These are phyloP conservation scores for Pantherophis guttatus DNA, from an alignment of 2,113 vertebrate genomes.

Conservation along the genomic window DNA sequence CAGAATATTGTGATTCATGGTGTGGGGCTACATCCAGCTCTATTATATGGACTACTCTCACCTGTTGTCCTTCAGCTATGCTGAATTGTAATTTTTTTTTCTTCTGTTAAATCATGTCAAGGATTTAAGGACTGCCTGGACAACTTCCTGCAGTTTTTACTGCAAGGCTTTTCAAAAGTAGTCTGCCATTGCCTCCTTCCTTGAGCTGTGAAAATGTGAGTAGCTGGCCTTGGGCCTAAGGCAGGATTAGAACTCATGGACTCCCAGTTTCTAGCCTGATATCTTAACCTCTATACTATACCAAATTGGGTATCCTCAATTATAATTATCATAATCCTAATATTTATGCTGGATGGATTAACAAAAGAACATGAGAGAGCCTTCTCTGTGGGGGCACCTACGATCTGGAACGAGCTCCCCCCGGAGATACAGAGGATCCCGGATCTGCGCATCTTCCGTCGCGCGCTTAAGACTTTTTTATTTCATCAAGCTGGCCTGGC, in stretches of 20 bases:
- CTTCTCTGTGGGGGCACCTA: too few relatives aligned
- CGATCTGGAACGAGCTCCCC: too few relatives aligned
- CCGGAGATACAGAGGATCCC: too few relatives aligned
- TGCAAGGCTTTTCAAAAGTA: background rate
- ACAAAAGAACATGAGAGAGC: background rate
- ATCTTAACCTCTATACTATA: background rate
- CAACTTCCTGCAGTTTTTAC: background rate
- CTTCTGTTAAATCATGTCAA: too few relatives aligned
- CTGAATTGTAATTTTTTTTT: background rate
- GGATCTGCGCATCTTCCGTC: too few relatives aligned
- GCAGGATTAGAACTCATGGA: background rate
- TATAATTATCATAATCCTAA: background rate
- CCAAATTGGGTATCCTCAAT: background rate
- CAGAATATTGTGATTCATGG: too few relatives aligned
- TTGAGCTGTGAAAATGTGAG: background rate
- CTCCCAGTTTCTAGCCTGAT: background rate
- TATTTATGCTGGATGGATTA: background rate
- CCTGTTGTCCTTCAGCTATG: background rate
- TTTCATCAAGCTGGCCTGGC: too few relatives aligned
- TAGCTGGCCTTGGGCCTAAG: background rate
- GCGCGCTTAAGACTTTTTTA: too few relatives aligned
- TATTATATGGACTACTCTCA: background rate
- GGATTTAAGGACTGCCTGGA: too few relatives aligned
- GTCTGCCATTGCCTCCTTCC: background rate
- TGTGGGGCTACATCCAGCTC: background rate